Conservation (phyloP, 2,797 vertebrate species). For the Capromys pilorides region DNA sequence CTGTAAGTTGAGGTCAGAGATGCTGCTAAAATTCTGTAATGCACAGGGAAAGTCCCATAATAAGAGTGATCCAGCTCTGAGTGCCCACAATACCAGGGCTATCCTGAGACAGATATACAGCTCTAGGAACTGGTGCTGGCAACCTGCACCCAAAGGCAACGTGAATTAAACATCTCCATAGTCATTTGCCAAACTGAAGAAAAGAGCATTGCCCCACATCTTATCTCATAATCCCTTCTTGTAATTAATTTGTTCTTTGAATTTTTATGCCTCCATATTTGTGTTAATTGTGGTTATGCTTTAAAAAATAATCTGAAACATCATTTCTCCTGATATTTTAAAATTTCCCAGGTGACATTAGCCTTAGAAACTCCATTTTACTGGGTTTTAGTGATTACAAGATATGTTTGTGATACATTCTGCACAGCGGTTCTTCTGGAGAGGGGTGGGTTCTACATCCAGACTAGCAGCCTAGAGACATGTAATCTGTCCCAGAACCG, state of each 20-base stretch:
- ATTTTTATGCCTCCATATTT: neutral
- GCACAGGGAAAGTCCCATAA: neutral
- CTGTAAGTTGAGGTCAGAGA: neutral
- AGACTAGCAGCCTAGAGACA: slow-evolving; percentile 7
- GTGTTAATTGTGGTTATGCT: slow-evolving; percentile 49
- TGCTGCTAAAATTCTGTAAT: neutral
- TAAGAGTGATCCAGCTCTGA: neutral
- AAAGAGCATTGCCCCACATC: neutral
- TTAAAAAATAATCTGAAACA: slow-evolving; percentile 52
- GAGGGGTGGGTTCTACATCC: slow-evolving; percentile 2
- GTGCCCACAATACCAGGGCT: neutral
- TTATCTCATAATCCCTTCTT: slow-evolving; percentile 1
- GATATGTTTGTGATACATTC: slow-evolving; percentile 68
- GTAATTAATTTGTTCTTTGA: neutral
- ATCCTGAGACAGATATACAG: neutral
- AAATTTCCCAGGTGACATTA: slow-evolving; percentile 27
- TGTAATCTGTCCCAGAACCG: slow-evolving; percentile 46
- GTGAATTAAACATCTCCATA: neutral
- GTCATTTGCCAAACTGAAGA: neutral
- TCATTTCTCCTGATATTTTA: slow-evolving; percentile 35
- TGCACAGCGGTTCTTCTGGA: slow-evolving; percentile 51
- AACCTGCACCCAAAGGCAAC: neutral
- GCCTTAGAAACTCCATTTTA: slow-evolving; percentile 55
- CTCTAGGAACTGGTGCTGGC: neutral
- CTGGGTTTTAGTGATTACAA: slow-evolving; percentile 68